Percentiles rank a stretch among this genome's conserved stretches.
These are phyloP conservation scores for Megaleporinus macrocephalus DNA, from an alignment of 2,113 vertebrate species.

Conservation along the genomic window DNA sequence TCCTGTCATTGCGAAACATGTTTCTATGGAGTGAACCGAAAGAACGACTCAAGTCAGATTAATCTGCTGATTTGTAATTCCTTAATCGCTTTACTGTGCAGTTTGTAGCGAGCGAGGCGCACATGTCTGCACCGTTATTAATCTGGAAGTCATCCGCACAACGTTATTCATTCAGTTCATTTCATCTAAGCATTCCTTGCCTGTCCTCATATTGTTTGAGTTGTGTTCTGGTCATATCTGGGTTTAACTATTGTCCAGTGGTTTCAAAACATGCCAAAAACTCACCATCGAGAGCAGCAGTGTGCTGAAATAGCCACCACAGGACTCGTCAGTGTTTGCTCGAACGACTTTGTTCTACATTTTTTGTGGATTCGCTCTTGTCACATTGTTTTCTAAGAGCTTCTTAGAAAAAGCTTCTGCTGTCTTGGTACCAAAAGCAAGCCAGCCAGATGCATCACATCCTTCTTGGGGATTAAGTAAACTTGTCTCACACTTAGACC, in stretches of 20 bases:
- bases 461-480: background rate
- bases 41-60: conserved; percentile 27
- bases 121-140: background rate
- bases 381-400: background rate
- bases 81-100: conserved; percentile 27
- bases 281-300: no score
- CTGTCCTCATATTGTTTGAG: background rate
- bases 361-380: background rate
- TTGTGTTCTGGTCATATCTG: background rate
- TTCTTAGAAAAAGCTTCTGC: no score
- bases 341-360: background rate
- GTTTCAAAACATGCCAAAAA: no score
- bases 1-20: conserved; percentile 32
- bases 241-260: no score
- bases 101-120: conserved; percentile 1
- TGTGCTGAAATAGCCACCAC: no score
- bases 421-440: background rate
- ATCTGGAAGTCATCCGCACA: background rate
- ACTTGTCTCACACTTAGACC: background rate
- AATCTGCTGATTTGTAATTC: conserved; percentile 23
- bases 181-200: background rate
- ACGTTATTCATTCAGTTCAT: background rate
- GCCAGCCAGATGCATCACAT: background rate
- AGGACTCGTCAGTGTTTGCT: background rate
- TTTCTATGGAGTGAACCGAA: conserved; percentile 22